Evolutionary conservation across 2,888 invertebrate species (phyloP).

Genomic region (Cheilosia vernalis): DNA sequence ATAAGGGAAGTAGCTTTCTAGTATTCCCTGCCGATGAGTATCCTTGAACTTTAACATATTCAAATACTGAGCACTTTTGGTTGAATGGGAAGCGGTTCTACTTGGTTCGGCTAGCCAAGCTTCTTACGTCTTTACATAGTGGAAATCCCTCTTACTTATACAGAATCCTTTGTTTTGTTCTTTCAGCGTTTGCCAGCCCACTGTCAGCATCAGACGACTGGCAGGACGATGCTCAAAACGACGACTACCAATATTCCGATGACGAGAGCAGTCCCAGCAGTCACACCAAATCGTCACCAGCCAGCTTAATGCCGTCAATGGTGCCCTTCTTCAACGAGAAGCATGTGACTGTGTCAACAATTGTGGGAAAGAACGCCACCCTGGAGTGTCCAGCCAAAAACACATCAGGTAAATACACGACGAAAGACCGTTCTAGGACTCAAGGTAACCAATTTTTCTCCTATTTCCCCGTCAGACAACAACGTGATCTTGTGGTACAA

Average conservation of each 20-base stretch:
- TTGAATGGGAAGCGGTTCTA: background rate
- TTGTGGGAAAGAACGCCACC: constrained; percentile 49
- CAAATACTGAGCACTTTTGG: background rate
- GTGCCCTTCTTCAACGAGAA: constrained; percentile 43
- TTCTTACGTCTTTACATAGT: background rate
- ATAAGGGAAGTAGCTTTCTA: constrained; percentile 38
- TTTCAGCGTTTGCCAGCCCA: constrained; percentile 45
- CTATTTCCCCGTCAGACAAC: constrained; percentile 18
- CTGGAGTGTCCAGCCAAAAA: constrained; percentile 50
- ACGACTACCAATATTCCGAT: constrained; percentile 63
- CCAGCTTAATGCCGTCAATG: constrained; percentile 1
- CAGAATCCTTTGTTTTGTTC: background rate
- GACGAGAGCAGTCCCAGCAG: constrained; percentile 42
- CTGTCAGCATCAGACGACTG: constrained; percentile 22
- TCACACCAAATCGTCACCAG: constrained; percentile 21
- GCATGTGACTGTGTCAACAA: constrained; percentile 34
- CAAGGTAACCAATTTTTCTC: background rate
- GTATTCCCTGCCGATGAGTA: background rate
- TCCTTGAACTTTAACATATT: constrained; percentile 40
- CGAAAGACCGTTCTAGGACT: background rate
- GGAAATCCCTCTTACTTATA: constrained; percentile 1
- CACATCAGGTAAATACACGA: constrained; percentile 39
- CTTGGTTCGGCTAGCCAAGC: background rate
- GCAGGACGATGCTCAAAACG: constrained; percentile 34
- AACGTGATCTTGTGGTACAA: constrained; percentile 78